These are phyloP conservation scores for Larimichthys polyactis DNA, from an alignment of 2,113 vertebrate species.

Conservation along the genomic window DNA sequence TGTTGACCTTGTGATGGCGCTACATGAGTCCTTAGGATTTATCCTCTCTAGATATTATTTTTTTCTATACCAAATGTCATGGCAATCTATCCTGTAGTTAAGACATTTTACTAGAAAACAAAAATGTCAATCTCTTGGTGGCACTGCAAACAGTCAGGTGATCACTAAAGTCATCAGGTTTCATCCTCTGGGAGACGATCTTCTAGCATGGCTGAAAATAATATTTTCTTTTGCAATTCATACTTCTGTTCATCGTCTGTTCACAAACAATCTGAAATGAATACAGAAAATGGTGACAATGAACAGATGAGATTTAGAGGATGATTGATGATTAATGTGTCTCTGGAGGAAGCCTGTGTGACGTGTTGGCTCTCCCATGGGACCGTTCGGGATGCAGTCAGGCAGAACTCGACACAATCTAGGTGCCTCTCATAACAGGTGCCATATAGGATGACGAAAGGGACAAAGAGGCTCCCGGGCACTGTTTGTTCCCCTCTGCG, in stretches of 20 bases:
- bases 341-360: slow-evolving; percentile 20
- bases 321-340: slow-evolving; percentile 59
- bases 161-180: neutral
- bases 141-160: neutral
- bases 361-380: slow-evolving; percentile 36
- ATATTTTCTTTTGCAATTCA: neutral
- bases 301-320: slow-evolving; percentile 37
- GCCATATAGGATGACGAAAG: slow-evolving; percentile 35
- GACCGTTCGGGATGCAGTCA: slow-evolving; percentile 36
- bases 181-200: neutral
- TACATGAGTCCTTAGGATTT: too few species aligned
- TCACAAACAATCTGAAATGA: neutral
- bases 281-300: neutral
- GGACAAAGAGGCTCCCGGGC: slow-evolving; percentile 25
- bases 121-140: neutral
- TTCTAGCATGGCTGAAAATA: neutral
- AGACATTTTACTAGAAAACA: neutral
- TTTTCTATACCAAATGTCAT: neutral
- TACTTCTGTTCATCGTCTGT: neutral
- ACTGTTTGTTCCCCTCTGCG: slow-evolving; percentile 51
- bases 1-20: too few species aligned
- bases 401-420: slow-evolving; percentile 36
- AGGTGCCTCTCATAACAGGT: slow-evolving; percentile 46
- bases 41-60: too few species aligned
- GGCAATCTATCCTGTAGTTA: neutral